Evolutionary conservation across 2,797 vertebrate species (phyloP).

Genomic region (Liparis tanakae): DNA sequence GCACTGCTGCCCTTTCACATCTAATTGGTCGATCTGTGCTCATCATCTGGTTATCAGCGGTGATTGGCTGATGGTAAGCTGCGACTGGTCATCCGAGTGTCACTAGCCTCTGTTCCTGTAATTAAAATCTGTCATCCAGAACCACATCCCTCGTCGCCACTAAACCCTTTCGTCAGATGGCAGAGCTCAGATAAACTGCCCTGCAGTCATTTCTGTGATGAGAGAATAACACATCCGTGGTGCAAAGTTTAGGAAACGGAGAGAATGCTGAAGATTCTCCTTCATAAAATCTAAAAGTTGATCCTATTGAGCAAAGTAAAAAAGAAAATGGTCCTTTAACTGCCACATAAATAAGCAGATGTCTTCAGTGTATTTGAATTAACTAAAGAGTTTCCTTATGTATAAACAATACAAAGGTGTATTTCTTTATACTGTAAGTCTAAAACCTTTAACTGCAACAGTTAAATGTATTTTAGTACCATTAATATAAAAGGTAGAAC

Average conservation of each 20-base stretch:
- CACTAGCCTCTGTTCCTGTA: constrained; percentile 83
- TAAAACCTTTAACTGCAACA: constrained; percentile 40
- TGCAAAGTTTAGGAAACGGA: constrained; percentile 50
- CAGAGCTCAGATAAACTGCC: constrained; percentile 82
- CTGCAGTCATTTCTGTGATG: constrained; percentile 66
- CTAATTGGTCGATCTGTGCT: constrained; percentile 75
- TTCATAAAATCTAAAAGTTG: constrained; percentile 20
- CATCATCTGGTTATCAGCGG: constrained; percentile 81
- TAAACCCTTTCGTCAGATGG: constrained; percentile 85
- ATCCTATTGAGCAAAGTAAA: constrained; percentile 11
- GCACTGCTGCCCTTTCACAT: constrained; percentile 74
- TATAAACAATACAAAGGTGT: constrained; percentile 13
- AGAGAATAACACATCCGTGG: constrained; percentile 46
- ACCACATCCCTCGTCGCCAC: constrained; percentile 79
- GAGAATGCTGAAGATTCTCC: constrained; percentile 17
- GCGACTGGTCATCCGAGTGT: constrained; percentile 83
- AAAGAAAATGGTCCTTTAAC: constrained; percentile 9
- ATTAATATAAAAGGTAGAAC: constrained; percentile 45
- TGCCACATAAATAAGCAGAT: constrained; percentile 28
- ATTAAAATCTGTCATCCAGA: constrained; percentile 88
- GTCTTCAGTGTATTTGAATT: neutral
- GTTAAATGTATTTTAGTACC: constrained; percentile 46
- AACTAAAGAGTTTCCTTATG: neutral
- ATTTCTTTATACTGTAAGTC: constrained; percentile 19
- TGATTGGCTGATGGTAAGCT: constrained; percentile 82